phyloP scores from a whole-genome alignment of 1,140 invertebrate species.

The Drosophila rufa region DNA sequence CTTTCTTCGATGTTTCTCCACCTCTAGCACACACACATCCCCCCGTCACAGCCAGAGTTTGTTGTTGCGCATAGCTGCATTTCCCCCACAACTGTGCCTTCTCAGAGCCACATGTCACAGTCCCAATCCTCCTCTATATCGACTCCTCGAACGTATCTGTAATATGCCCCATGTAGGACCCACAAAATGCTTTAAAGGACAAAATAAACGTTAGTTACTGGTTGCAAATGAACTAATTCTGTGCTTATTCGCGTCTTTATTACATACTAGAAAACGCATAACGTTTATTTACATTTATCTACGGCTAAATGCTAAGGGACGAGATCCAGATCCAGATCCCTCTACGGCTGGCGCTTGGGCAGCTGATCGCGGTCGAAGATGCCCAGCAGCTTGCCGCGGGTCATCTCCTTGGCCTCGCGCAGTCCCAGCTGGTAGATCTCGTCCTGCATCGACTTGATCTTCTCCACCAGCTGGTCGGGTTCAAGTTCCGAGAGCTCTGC shows the following conservation, averaged over 20 bases:
- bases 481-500: constrained; percentile 93
- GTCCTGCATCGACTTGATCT: constrained; percentile 97
- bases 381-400: constrained; percentile 96
- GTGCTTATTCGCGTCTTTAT: neutral
- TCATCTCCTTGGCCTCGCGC: constrained; percentile 98
- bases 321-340: neutral
- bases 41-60: constrained; percentile 21
- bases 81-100: constrained; percentile 61
- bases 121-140: neutral
- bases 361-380: constrained; percentile 87
- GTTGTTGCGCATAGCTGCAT: constrained; percentile 38
- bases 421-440: constrained; percentile 96
- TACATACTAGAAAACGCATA: constrained; percentile 14
- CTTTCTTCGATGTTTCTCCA: no score
- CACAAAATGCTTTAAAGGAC: constrained; percentile 12
- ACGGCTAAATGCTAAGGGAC: neutral
- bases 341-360: constrained; percentile 38
- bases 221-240: neutral
- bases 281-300: constrained; percentile 20
- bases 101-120: constrained; percentile 3
- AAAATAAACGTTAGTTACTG: constrained; percentile 21
- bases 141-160: constrained; percentile 26
- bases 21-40: neutral
- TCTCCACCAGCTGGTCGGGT: constrained; percentile 92
- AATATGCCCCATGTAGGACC: constrained; percentile 11